Percentiles rank a stretch among this genome's conserved stretches.
phyloP scores from a whole-genome alignment of 1,140 invertebrate species.

The Chrysomallon squamiferum region DNA sequence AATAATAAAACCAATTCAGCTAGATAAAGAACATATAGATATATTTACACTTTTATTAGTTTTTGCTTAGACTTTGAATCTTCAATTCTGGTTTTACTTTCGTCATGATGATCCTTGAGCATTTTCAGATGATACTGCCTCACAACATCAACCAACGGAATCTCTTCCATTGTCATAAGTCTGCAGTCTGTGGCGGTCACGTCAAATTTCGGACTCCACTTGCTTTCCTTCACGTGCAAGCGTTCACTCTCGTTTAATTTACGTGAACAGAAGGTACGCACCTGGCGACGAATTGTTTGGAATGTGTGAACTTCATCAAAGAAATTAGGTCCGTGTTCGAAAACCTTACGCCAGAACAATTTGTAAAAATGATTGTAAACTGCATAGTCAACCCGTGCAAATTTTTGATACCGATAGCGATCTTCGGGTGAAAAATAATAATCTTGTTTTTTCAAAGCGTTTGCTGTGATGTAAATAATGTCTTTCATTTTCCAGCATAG shows the following conservation, averaged over 20 bases:
- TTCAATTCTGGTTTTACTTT: no score
- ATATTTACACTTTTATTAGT: no score
- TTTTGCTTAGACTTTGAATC: no score
- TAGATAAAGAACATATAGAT: no score
- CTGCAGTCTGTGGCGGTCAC: slow-evolving; percentile 7
- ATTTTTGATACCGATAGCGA: background rate
- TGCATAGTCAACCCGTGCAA: slow-evolving; percentile 20
- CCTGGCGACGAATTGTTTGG: background rate
- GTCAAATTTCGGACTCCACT: slow-evolving; percentile 15
- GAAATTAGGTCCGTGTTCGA: slow-evolving; percentile 8
- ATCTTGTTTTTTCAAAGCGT: background rate
- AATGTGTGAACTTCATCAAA: slow-evolving; percentile 11
- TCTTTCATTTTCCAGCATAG: slow-evolving; percentile 66
- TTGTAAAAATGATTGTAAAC: slow-evolving; percentile 27
- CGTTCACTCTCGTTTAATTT: background rate
- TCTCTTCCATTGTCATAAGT: slow-evolving; percentile 9
- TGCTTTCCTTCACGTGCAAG: background rate
- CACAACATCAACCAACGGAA: slow-evolving; percentile 4
- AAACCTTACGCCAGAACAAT: slow-evolving; percentile 15
- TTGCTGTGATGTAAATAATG: slow-evolving; percentile 48
- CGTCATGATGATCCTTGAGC: background rate
- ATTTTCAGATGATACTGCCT: background rate
- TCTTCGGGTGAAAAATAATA: background rate
- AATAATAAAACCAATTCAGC: no score
- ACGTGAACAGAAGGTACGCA: slow-evolving; percentile 12